These are phyloP conservation scores for Cliona cf. orientalis DNA, from an alignment of 37 sponge, comb jelly and placozoan genomes.

Conservation along the genomic window DNA sequence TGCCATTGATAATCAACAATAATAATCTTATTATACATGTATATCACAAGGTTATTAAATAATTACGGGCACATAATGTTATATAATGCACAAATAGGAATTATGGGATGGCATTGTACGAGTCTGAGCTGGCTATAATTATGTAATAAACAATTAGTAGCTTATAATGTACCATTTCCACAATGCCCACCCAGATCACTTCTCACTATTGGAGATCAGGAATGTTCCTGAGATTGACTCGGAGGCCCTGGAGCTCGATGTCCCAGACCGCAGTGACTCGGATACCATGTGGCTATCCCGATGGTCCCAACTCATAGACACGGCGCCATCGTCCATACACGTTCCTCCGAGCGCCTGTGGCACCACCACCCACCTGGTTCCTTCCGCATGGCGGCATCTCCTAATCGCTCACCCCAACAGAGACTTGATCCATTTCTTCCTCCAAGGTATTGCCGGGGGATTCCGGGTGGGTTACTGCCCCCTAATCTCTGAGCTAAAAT, in stretches of 20 bases:
- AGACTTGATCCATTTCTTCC: constrained; percentile 3
- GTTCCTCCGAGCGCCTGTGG: background rate
- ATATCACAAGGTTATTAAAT: no score
- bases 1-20: no score
- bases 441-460: background rate
- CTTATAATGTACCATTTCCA: no score
- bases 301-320: background rate
- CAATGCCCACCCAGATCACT: no score
- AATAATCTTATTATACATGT: no score
- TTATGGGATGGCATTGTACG: no score
- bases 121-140: no score
- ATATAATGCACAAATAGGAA: no score
- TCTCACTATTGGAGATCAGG: background rate
- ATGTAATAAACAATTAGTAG: no score
- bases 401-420: constrained; percentile 3
- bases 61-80: no score
- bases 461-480: constrained; percentile 2
- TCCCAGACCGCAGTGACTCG: background rate
- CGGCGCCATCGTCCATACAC: background rate
- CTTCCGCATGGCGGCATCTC: background rate
- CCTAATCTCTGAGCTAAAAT: background rate
- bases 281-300: background rate
- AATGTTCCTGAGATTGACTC: background rate
- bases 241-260: background rate
- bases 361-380: constrained; percentile 1